These are phyloP conservation scores for Sycobia sp. DNA, from an alignment of 1,140 invertebrate genomes.

Conservation along the genomic window DNA sequence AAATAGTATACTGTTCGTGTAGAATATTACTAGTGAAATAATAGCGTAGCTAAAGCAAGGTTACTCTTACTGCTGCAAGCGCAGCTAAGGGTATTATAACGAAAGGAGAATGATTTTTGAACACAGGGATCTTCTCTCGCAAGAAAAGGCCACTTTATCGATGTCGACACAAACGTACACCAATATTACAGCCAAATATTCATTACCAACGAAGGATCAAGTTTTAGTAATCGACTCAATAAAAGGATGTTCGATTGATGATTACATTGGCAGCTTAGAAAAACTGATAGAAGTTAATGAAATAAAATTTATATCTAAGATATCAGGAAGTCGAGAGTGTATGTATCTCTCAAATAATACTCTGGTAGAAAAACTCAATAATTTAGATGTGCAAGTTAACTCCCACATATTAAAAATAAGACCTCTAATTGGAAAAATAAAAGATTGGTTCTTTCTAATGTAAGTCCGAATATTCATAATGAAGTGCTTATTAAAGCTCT, in stretches of 20 bases:
- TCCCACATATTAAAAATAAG: not conserved
- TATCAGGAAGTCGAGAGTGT: not conserved
- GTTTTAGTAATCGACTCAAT: not conserved
- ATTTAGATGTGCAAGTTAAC: not conserved
- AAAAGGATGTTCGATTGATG: not conserved
- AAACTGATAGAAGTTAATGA: not conserved
- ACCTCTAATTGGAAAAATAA: not conserved
- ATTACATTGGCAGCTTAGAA: not conserved
- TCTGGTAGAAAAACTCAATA: not conserved
- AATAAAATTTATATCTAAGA: not conserved
- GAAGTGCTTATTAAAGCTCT: not conserved
- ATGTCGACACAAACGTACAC: not conserved
- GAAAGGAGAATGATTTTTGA: too few species aligned
- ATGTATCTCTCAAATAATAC: not conserved
- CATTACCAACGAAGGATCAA: not conserved
- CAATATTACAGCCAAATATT: not conserved
- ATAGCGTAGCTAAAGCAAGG: too few species aligned
- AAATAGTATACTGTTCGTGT: too few species aligned
- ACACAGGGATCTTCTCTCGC: too few species aligned
- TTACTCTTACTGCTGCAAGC: too few species aligned
- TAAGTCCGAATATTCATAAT: not conserved
- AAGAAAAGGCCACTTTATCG: not conserved
- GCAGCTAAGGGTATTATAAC: too few species aligned
- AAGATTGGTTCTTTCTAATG: not conserved
- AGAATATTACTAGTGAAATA: too few species aligned